Conservation (phyloP, 2,888 invertebrate species). For the Byasa hedistus region DNA sequence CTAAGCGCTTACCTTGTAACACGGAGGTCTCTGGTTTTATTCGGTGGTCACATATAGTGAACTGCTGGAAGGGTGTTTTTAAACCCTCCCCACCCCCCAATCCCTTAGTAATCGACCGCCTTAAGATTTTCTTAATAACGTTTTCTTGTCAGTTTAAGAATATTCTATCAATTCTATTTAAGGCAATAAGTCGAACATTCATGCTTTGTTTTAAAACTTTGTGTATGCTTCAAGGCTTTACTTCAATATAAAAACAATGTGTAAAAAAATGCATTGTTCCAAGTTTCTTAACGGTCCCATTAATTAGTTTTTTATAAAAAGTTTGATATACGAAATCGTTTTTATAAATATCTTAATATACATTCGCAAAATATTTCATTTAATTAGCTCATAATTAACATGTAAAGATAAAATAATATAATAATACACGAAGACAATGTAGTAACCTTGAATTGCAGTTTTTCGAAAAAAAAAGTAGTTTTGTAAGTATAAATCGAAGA, state of each 20-base stretch:
- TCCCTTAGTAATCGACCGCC: too few species aligned
- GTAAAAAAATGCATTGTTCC: background rate
- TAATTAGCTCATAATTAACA: constrained; percentile 13
- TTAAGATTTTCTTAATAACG: too few species aligned
- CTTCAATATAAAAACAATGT: background rate
- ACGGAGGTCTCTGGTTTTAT: too few species aligned
- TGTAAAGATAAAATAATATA: constrained; percentile 15
- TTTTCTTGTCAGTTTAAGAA: background rate
- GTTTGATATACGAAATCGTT: background rate
- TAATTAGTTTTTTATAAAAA: background rate
- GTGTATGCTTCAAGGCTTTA: background rate
- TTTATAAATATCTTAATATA: background rate
- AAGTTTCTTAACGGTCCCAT: constrained; percentile 1
- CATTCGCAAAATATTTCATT: constrained; percentile 13
- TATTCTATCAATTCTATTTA: background rate
- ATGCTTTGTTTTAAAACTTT: background rate
- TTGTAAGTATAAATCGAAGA: constrained; percentile 19
- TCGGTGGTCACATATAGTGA: too few species aligned
- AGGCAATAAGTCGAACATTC: background rate
- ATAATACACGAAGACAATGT: constrained; percentile 9
- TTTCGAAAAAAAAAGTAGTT: constrained; percentile 10
- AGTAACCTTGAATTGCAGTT: constrained; percentile 19
- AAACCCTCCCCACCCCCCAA: too few species aligned
- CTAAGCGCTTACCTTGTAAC: too few species aligned
- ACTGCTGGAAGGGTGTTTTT: too few species aligned